These are phyloP conservation scores for Ovis aries DNA, from an alignment of 2,113 vertebrate genomes.

Conservation along the genomic window DNA sequence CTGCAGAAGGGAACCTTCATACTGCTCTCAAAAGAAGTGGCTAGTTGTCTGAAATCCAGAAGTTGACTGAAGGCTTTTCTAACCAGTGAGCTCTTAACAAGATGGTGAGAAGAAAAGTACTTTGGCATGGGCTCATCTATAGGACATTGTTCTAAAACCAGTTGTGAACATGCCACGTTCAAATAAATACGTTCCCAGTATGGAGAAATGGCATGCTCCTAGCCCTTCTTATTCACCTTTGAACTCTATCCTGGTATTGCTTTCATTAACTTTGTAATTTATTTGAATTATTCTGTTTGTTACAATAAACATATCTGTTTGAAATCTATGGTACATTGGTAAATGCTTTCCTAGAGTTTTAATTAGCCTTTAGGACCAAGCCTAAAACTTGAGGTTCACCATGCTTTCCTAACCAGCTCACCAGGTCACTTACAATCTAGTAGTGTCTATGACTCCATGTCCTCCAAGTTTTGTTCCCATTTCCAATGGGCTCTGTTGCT, in stretches of 20 bases:
- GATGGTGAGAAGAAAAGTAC: conserved; percentile 52
- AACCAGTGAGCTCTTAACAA: conserved; percentile 47
- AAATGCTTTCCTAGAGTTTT: conserved; percentile 11
- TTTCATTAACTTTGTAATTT: conserved; percentile 15
- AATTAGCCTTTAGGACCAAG: neutral
- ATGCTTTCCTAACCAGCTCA: neutral
- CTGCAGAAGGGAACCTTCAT: conserved; percentile 54
- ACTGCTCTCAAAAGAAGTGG: conserved; percentile 58
- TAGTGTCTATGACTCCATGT: neutral
- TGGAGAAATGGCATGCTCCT: neutral
- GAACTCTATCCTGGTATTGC: neutral
- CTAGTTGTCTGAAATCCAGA: conserved; percentile 63
- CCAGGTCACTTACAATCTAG: neutral
- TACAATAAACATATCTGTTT: neutral
- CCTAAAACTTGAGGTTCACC: neutral
- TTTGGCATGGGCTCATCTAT: conserved; percentile 51
- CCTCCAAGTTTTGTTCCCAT: neutral
- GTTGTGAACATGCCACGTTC: neutral
- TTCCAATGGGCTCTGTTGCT: neutral
- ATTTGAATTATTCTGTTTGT: neutral
- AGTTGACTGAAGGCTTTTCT: conserved; percentile 61
- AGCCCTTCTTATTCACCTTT: neutral
- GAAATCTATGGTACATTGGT: neutral
- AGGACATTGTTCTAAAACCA: conserved; percentile 53
- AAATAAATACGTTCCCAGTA: conserved; percentile 33